Evolutionary conservation across 2,888 invertebrate genomes (phyloP).

Genomic region (Dolichopus griseipennis): DNA sequence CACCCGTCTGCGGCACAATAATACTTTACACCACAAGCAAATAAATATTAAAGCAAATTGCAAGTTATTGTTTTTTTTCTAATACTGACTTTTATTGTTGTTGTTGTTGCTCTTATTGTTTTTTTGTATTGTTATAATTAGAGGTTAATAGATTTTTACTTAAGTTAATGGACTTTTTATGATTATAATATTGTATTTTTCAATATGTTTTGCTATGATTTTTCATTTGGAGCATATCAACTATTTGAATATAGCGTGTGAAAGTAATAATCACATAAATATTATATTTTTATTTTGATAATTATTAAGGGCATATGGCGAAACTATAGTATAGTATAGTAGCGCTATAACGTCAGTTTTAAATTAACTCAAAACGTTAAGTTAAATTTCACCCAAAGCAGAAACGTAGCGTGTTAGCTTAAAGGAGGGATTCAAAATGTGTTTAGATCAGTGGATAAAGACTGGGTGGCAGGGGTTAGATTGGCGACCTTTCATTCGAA

Average conservation of each 20-base stretch:
- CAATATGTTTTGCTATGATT: background rate
- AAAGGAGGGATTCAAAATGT: too few relatives aligned
- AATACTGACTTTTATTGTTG: background rate
- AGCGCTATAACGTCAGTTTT: too few relatives aligned
- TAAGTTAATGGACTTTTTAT: constrained; percentile 1
- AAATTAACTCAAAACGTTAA: too few relatives aligned
- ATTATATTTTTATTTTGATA: background rate
- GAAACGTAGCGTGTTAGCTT: too few relatives aligned
- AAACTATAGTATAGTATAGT: too few relatives aligned
- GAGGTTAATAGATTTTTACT: constrained; percentile 4
- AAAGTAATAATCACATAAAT: background rate
- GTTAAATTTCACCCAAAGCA: too few relatives aligned
- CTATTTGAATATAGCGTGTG: background rate
- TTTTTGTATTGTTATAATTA: background rate
- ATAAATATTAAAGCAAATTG: background rate
- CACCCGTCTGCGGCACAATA: background rate
- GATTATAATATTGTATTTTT: background rate
- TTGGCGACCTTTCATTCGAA: too few relatives aligned
- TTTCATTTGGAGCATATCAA: background rate
- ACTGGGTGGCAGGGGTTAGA: too few relatives aligned
- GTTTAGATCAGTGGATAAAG: too few relatives aligned
- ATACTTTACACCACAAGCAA: background rate
- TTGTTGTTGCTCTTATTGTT: background rate
- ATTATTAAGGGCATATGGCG: too few relatives aligned
- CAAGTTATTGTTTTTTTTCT: background rate